These are phyloP conservation scores for Leptopilina myrica DNA, from an alignment of 2,888 invertebrate genomes.

Conservation along the genomic window DNA sequence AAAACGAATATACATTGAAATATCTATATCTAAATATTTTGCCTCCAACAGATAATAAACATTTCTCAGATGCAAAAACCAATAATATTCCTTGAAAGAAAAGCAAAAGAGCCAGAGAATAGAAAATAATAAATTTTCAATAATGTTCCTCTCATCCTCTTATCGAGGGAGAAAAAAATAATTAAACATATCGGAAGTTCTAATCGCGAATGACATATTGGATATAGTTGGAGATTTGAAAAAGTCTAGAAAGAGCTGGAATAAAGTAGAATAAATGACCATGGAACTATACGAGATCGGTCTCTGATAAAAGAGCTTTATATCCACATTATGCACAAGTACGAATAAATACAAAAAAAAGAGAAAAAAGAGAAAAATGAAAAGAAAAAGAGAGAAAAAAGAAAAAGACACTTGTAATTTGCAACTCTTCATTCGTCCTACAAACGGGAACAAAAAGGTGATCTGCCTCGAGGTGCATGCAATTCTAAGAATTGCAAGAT, in stretches of 20 bases:
- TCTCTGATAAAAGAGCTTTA: slow-evolving; percentile 30
- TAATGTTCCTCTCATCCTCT: too few species aligned
- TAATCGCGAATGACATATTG: too few species aligned
- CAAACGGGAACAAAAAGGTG: slow-evolving; percentile 27
- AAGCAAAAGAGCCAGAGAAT: slow-evolving; percentile 5
- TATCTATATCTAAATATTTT: too few species aligned
- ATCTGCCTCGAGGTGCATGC: slow-evolving; percentile 39
- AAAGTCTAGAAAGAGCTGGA: neutral
- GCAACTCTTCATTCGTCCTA: slow-evolving; percentile 37
- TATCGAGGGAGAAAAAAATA: too few species aligned
- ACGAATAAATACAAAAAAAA: slow-evolving; percentile 4
- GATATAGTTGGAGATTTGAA: too few species aligned
- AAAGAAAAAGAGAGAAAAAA: too few species aligned
- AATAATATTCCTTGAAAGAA: too few species aligned
- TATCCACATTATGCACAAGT: slow-evolving; percentile 31
- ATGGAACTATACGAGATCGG: slow-evolving; percentile 27
- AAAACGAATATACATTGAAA: too few species aligned
- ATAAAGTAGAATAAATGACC: slow-evolving; percentile 29
- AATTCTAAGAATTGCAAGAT: slow-evolving; percentile 50
- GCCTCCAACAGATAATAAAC: too few species aligned
- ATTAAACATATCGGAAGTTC: slow-evolving; percentile 5
- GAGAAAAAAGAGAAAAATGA: neutral
- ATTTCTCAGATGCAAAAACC: too few species aligned
- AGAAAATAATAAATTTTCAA: slow-evolving; percentile 46
- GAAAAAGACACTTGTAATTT: slow-evolving; percentile 19